phyloP scores from a whole-genome alignment of 2,888 invertebrate species.

The Athalia rosae region DNA sequence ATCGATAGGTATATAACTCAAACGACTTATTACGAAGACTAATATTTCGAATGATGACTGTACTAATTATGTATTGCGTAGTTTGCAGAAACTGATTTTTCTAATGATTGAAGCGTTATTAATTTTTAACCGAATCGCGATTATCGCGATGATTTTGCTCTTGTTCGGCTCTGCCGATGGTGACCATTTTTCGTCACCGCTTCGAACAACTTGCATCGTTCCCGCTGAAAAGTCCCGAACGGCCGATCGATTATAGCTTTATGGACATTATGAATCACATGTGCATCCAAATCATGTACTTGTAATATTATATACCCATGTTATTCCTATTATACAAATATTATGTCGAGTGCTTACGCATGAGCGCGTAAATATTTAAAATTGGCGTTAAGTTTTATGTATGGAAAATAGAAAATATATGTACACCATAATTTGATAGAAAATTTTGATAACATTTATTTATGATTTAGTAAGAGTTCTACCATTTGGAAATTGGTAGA shows the following conservation, averaged over 20 bases:
- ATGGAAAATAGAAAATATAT: constrained; percentile 13
- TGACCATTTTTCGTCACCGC: neutral
- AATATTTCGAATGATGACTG: too few species aligned
- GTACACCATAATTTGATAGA: neutral
- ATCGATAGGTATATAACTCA: too few species aligned
- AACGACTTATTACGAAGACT: too few species aligned
- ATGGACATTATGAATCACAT: neutral
- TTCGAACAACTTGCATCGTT: neutral
- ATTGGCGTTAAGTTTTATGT: constrained; percentile 32
- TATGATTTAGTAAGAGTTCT: neutral
- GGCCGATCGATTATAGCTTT: neutral
- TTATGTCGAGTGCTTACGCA: constrained; percentile 1
- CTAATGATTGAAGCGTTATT: neutral
- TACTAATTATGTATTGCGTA: too few species aligned
- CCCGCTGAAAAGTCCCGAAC: neutral
- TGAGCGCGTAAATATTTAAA: constrained; percentile 8
- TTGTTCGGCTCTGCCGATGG: too few species aligned
- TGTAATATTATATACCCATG: constrained; percentile 3
- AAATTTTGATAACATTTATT: neutral
- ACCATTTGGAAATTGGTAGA: neutral
- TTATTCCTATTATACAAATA: neutral
- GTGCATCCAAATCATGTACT: neutral
- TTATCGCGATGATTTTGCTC: neutral
- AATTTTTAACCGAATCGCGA: neutral
- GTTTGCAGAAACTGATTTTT: too few species aligned